Percentiles rank a stretch among this genome's conserved stretches.
These are phyloP conservation scores for Camptogramma bilineatum DNA, from an alignment of 2,888 invertebrate genomes.

Conservation along the genomic window DNA sequence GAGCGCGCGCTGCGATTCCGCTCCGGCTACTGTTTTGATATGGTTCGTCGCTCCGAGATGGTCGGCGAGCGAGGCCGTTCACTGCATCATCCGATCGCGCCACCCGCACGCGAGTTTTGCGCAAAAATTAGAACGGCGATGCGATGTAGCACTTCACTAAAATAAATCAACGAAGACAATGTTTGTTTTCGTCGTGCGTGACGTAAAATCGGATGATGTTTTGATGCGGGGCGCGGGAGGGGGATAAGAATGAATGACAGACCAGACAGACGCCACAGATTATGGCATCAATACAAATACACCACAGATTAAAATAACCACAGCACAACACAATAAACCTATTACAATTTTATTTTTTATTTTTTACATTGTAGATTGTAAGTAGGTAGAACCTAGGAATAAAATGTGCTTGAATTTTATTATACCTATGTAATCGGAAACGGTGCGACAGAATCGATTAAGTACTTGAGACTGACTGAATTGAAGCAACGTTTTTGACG, in stretches of 20 bases:
- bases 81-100: constrained; percentile 36
- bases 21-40: constrained; percentile 12
- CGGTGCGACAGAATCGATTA: neutral
- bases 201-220: constrained; percentile 75
- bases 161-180: constrained; percentile 21
- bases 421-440: neutral
- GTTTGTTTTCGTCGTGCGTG: constrained; percentile 51
- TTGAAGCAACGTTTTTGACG: neutral
- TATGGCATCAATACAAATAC: no score
- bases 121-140: constrained; percentile 29
- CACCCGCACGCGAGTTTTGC: constrained; percentile 27
- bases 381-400: no score
- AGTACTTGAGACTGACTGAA: neutral
- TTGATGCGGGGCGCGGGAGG: neutral
- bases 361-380: no score
- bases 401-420: no score
- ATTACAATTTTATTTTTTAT: no score
- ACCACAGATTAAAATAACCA: no score
- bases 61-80: constrained; percentile 21
- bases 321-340: no score
- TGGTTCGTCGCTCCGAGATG: constrained; percentile 1
- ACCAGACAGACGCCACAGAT: no score
- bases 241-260: neutral
- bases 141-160: neutral
- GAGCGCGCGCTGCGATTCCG: constrained; percentile 8